These are phyloP conservation scores for Mya arenaria DNA, from an alignment of 1,140 invertebrate species.

Conservation along the genomic window DNA sequence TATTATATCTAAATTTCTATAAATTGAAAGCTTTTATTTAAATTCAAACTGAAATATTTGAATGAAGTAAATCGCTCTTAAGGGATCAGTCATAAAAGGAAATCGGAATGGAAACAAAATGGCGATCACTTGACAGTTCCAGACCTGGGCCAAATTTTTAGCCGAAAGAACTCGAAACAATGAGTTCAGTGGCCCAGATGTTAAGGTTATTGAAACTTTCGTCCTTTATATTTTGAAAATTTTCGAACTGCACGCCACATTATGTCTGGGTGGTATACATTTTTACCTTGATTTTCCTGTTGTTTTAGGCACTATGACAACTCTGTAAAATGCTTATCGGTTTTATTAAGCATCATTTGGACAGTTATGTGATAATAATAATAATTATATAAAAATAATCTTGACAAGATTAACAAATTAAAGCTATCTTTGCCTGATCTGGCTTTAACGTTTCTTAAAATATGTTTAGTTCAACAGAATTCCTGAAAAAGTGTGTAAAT, in stretches of 20 bases:
- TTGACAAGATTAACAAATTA: neutral
- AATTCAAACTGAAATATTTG: too few relatives aligned
- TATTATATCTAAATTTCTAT: too few relatives aligned
- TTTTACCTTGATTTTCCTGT: neutral
- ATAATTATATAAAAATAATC: neutral
- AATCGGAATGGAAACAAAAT: slow-evolving; percentile 54
- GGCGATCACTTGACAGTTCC: slow-evolving; percentile 57
- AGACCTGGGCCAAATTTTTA: slow-evolving; percentile 41
- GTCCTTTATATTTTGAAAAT: neutral
- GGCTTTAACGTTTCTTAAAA: too few relatives aligned
- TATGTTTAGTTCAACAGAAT: too few relatives aligned
- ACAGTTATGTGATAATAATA: neutral
- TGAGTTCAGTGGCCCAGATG: slow-evolving; percentile 73
- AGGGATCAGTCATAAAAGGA: too few relatives aligned
- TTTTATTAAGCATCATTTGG: neutral
- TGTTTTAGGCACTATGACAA: neutral
- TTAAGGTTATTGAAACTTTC: slow-evolving; percentile 63
- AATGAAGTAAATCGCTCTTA: too few relatives aligned
- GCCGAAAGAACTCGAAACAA: slow-evolving; percentile 59
- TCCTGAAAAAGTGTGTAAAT: too few relatives aligned
- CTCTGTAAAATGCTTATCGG: neutral
- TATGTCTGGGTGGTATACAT: neutral
- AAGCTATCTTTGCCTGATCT: neutral
- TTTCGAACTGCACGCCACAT: neutral
- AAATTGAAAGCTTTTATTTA: too few relatives aligned